Evolutionary conservation across 2,113 vertebrate genomes (phyloP).

Genomic region (Columba livia): DNA sequence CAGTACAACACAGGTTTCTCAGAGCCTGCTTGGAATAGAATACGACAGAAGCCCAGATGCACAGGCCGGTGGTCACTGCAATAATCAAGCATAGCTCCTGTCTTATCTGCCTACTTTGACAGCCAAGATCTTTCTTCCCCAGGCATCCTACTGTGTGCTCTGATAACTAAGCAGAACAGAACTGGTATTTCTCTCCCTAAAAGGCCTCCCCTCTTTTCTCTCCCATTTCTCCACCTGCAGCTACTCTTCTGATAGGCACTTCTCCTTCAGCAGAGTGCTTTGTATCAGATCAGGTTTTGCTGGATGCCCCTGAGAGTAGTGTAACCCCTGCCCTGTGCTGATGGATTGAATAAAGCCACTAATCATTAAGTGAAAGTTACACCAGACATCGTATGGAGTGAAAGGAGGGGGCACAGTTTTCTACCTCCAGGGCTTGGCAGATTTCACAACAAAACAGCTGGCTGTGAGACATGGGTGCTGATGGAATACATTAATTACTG

Average conservation of each 20-base stretch:
- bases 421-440: conserved; percentile 49
- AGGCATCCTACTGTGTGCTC: neutral
- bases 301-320: conserved; percentile 49
- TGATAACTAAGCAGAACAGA: conserved; percentile 18
- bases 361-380: conserved; percentile 74
- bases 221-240: conserved; percentile 49
- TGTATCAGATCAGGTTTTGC: conserved; percentile 64
- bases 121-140: neutral
- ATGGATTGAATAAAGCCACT: conserved; percentile 76
- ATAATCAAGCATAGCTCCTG: neutral
- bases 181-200: conserved; percentile 8
- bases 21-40: neutral
- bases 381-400: conserved; percentile 49
- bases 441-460: conserved; percentile 72
- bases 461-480: conserved; percentile 65
- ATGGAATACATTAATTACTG: conserved; percentile 74
- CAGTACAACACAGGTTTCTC: neutral
- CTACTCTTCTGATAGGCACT: conserved; percentile 13
- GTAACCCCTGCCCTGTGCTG: conserved; percentile 66
- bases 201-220: neutral
- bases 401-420: conserved; percentile 29
- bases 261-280: conserved; percentile 43
- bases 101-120: neutral
- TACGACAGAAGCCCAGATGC: neutral
- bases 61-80: neutral